Base-by-base conservation (phyloP, 2,888 invertebrate species). In the Therioaphis trifolii region DNA sequence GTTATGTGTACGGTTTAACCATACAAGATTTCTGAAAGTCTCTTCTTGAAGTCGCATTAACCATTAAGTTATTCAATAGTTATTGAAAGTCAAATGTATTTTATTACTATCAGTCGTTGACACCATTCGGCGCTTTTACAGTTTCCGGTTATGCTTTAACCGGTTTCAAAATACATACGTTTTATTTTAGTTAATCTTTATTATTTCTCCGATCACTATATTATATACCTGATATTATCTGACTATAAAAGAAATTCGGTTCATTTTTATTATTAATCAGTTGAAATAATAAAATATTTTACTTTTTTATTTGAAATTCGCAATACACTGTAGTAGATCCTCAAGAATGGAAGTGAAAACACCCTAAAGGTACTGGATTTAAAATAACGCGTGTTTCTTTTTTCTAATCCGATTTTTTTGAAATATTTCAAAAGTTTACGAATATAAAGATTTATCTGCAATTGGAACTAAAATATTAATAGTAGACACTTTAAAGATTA, bases 31-130 rank as follows among this genome's bases (percentile, higher is more conserved):
- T 63, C 76, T 29, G 46, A 46, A 63, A 63, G 58, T 76, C 61
- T 12, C 61, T 18, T 71, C 71, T 14, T 49, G 55, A 35, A 58
- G 11, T 27, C 27, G 27, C 27, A 21, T 7, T 72, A 40, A n/a
- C 40, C 61, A 35, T 46, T 43, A 46, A 63, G 76, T 63, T 76
- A 63, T 76, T 61, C 58, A 46, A 29, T 61, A 75, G 61, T 61
- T 46, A 76, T 63, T 61, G 76, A 76, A 63, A 76, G 76, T 76
- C 58, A 76, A 76, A 76, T 52, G 35, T 66, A 77, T 79, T 55
- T 71, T 58, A 46, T 71, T 79, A 43, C 58, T 69, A 79, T 79
- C 79, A 63, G 79, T 79, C 79, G 55, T 79, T 79, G 79, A 79
- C 79, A 79, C 79, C 79, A 46, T 71, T 79, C 46, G 55, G 27